Evolutionary conservation across 1,140 invertebrate species (phyloP).

Genomic region (Zaprionus inermis): DNA sequence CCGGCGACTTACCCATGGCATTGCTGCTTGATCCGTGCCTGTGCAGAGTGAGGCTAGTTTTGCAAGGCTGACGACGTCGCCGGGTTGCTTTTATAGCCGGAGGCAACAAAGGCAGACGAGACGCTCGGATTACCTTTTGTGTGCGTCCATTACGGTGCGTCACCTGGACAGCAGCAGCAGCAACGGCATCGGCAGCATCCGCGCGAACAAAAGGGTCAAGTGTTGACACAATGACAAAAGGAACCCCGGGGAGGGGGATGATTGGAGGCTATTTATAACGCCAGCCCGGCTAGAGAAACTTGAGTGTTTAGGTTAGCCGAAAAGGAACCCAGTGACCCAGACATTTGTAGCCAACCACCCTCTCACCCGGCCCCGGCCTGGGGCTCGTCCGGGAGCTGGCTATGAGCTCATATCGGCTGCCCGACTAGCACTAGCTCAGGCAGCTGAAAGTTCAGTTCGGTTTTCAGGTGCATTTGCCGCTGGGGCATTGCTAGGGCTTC

Average conservation of each 20-base stretch:
- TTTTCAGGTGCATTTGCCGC: constrained; percentile 10
- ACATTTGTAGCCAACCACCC: constrained; percentile 49
- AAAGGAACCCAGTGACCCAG: constrained; percentile 73
- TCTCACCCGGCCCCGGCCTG: background rate
- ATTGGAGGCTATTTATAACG: constrained; percentile 60
- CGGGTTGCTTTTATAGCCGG: constrained; percentile 57
- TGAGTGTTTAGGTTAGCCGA: constrained; percentile 43
- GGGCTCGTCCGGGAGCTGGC: background rate
- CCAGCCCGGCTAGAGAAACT: constrained; percentile 11
- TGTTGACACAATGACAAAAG: constrained; percentile 74
- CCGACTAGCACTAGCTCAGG: constrained; percentile 22
- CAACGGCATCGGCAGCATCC: constrained; percentile 7
- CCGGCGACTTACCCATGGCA: constrained; percentile 63
- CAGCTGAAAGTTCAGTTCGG: constrained; percentile 20
- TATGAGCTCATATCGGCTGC: constrained; percentile 58
- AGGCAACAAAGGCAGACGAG: constrained; percentile 40
- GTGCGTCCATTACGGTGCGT: constrained; percentile 71
- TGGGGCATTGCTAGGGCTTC: constrained; percentile 2
- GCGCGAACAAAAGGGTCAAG: constrained; percentile 60
- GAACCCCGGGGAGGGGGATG: constrained; percentile 7
- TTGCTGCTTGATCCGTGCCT: constrained; percentile 50
- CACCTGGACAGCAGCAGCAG: constrained; percentile 58
- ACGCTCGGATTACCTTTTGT: constrained; percentile 75
- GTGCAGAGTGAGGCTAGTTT: constrained; percentile 53
- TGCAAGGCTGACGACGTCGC: constrained; percentile 37